phyloP scores from a whole-genome alignment of 2,797 vertebrate genomes.

The Lutjanus campechanus region DNA sequence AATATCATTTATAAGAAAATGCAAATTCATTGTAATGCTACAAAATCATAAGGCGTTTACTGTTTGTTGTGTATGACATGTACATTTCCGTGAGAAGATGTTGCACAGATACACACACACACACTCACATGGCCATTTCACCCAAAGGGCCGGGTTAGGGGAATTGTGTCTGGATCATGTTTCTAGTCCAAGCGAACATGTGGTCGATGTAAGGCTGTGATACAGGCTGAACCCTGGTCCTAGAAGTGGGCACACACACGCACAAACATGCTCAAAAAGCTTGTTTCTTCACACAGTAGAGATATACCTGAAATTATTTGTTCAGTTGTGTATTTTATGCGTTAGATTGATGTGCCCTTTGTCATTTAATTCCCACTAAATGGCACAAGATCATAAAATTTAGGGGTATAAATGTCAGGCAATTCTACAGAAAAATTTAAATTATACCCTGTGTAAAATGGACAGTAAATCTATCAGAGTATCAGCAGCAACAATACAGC shows the following conservation, averaged over 20 bases:
- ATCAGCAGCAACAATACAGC: constrained; percentile 55
- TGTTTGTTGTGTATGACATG: constrained; percentile 28
- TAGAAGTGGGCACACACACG: constrained; percentile 36
- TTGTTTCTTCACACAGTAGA: neutral
- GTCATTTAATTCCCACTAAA: constrained; percentile 34
- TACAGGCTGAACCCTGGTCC: constrained; percentile 55
- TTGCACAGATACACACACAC: constrained; percentile 43
- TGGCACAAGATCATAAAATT: constrained; percentile 39
- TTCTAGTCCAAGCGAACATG: constrained; percentile 80
- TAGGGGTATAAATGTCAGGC: constrained; percentile 32
- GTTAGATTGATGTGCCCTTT: neutral
- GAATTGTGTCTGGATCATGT: constrained; percentile 84
- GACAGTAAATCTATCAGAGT: constrained; percentile 62
- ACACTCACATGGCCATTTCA: constrained; percentile 46
- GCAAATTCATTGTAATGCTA: constrained; percentile 7
- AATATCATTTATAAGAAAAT: neutral
- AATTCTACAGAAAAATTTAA: constrained; percentile 42
- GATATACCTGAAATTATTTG: constrained; percentile 13
- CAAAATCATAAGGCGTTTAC: neutral
- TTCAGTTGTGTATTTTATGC: constrained; percentile 13
- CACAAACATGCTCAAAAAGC: constrained; percentile 29
- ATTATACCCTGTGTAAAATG: constrained; percentile 56
- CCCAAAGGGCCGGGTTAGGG: constrained; percentile 70
- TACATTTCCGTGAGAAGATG: constrained; percentile 49
- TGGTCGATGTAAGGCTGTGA: constrained; percentile 76